Evolutionary conservation across 2,888 invertebrate genomes (phyloP), one percentile per base, ranked within the genome.

Genomic region (Atethmia centrago): DNA sequence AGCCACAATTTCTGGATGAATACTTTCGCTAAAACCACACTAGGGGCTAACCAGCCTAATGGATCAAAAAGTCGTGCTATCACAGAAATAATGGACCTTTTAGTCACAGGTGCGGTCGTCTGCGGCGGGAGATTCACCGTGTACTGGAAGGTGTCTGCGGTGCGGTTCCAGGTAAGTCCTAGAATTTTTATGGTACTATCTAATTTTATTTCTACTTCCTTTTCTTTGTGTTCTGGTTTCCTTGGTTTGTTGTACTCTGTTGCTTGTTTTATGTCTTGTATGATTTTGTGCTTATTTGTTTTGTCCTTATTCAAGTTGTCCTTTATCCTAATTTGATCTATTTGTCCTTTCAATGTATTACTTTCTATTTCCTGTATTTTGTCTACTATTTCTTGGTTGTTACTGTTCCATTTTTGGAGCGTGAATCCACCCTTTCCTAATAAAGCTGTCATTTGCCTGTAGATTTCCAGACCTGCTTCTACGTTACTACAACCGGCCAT

Each of bases 21-120:
- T 19, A 56, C 56, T 7, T 80, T 80, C 10, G 74, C 77, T n/a
- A 49, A 16, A 36, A 70, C 64, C 1, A 77, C 62, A 31, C 80
- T 77, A 21, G 45, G 31, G 28, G 56, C 56, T 56, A 56, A 56
- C 56, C 56, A 56, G n/a, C 40, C 61, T 61, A 19, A 42, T 80
- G 74, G 75, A 69, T 84, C 75, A 76, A 87, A 61, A 79, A 28
- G 28, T 55, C 28, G 55, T 28, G 55, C 55, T 28, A 55, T 55
- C 28, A 55, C 28, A 55, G 25, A 55, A 19, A 86, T 31, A 77
- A 86, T 67, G 73, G 71, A 58, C 83, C 87, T 47, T 65, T 82
- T 73, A 49, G 77, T 80, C 28, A 56, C 63, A 63, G 75, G 65
- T 56, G 71, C 75, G 9, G 63, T 66, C 25, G 82, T 67, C 1